Evolutionary conservation across 2,113 vertebrate species (phyloP), one percentile per base, ranked within the genome.

Genomic region (Greenwoodochromis staneri): DNA sequence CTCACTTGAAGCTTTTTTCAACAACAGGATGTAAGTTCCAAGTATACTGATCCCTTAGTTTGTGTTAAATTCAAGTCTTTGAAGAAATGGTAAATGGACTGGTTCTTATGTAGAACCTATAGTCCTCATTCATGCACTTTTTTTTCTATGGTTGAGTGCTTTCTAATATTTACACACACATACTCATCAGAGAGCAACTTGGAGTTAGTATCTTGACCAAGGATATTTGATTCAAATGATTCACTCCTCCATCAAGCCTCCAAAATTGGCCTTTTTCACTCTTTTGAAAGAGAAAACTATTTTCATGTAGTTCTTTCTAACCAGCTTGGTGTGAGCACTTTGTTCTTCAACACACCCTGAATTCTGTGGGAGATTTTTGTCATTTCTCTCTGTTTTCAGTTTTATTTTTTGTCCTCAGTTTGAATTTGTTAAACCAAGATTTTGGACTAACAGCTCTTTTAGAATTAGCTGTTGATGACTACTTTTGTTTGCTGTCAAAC

Each of bases 1-100:
- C 92, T 98, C 98, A 0, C 97, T 99, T 89, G 98, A 98, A 53
- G 97, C 97, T 80, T 99, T 99, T 94, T 99, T 99, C 94, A 99
- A 99, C 95, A 99, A 99, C 90, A 97, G 96, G 53, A 97, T 99
- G 98, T 98, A 91, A 97, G 97, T 93, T n/a, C 5, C 24, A 49
- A 31, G 19, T 11, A 76, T 47, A 47, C 21, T 29, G 24, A 45
- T 76, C 40, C 38, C 21, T 27, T 45, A 17, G 40, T 45, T 45
- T 76, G 40, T 17, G 14, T 47, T 73, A 13, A 73, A 45, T 45
- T 10, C 9, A 45, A 27, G n/a, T 73, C 8, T 45, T 45, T 73
- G 38, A 73, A 73, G 40, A 24, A 73, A 45, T 73, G 21, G 10
- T n/a, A 66, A 66, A 66, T 66, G 31, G 17, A 66, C 17, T 66